Evolutionary conservation across 2,797 vertebrate genomes (phyloP), one percentile per base, ranked within the genome.

Genomic region (Sebastes nivosus): DNA sequence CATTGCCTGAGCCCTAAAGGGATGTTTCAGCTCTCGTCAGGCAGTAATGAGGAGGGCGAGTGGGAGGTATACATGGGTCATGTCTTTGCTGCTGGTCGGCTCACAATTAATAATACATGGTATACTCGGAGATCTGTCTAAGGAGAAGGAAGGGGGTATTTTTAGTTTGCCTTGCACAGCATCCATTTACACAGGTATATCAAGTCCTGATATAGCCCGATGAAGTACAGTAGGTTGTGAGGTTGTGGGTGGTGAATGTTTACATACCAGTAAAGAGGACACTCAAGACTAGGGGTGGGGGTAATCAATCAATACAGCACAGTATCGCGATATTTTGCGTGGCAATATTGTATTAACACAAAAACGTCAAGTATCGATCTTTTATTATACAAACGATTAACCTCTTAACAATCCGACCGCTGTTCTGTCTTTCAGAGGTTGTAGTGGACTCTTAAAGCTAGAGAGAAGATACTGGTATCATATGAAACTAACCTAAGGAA

Each of bases 1-100:
- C 80, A 6, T 14, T 10, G 72, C 60, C 82, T n/a, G 10, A 67
- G 72, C 77, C 82, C 83, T 65, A 67, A 50, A 86, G 92, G 90
- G 83, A 84, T 58, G 77, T 71, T 88, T 75, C 79, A 73, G 72
- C 73, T 87, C 77, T 83, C 86, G 87, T 93, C 90, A 90, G 79
- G 73, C 82, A 67, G 84, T 91, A 86, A 91, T 87, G 84, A 87
- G 80, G 72, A 84, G 74, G 52, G 76, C 70, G 54, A 78, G 75
- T 4, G 27, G 67, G 72, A 82, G 36, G 64, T 84, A 74, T 34
- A 84, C 72, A 64, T 24, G 81, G 80, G 79, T 81, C 78, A 54
- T 5, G 68, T 78, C 68, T 88, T 58, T 80, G 75, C 84, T 85
- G 65, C 65, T 12, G 69, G 58, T 70, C 77, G 9, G 30, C 52